Percentiles rank a stretch among this genome's conserved stretches.
Conservation (phyloP, 1,140 invertebrate species). For the Melitaea cinxia region DNA sequence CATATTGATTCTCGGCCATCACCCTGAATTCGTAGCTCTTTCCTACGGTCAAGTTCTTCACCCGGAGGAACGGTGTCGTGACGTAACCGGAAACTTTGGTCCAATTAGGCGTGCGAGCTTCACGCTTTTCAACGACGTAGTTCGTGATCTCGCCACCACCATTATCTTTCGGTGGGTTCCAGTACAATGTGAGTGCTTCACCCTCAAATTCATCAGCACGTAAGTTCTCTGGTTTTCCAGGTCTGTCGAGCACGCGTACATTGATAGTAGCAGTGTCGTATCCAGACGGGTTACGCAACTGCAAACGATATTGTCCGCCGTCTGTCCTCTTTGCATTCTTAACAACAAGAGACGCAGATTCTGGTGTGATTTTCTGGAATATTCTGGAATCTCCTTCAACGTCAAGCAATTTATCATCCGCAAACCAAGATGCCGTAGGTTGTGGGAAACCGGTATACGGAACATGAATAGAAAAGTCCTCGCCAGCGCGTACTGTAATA, state of each 20-base stretch:
- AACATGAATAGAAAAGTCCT: slow-evolving; percentile 98
- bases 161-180: slow-evolving; percentile 97
- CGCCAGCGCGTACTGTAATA: slow-evolving; percentile 97
- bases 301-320: slow-evolving; percentile 95
- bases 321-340: slow-evolving; percentile 95
- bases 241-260: slow-evolving; percentile 96
- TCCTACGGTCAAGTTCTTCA: slow-evolving; percentile 95
- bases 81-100: slow-evolving; percentile 96
- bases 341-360: slow-evolving; percentile 94
- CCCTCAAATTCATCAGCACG: slow-evolving; percentile 96
- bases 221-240: slow-evolving; percentile 92
- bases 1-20: slow-evolving; percentile 98
- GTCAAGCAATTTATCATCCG: slow-evolving; percentile 88
- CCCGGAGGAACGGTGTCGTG: slow-evolving; percentile 92
- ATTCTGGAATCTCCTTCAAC: slow-evolving; percentile 89
- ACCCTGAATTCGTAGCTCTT: slow-evolving; percentile 98
- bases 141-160: slow-evolving; percentile 97
- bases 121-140: slow-evolving; percentile 97
- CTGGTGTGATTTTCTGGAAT: slow-evolving; percentile 92
- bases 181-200: slow-evolving; percentile 96
- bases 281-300: slow-evolving; percentile 96
- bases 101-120: slow-evolving; percentile 91
- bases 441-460: slow-evolving; percentile 97
- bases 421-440: slow-evolving; percentile 96
- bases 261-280: slow-evolving; percentile 97